Conservation (phyloP, 1,140 invertebrate genomes). For the Drosophila baimaii region DNA sequence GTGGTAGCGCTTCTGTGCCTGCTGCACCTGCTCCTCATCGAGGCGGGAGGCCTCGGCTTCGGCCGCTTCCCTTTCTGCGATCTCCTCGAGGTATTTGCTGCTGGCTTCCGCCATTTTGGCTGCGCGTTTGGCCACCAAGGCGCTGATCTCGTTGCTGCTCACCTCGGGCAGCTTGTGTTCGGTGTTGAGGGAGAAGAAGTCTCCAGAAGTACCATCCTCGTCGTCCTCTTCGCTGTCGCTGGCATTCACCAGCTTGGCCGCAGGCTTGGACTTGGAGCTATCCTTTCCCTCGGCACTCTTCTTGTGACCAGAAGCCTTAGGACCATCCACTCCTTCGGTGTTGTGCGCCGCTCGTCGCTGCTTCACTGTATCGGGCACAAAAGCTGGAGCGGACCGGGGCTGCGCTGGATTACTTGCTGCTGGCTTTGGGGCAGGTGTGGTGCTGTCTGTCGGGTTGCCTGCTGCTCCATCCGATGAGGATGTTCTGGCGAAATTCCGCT, state of each 20-base stretch:
- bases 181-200: constrained; percentile 86
- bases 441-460: neutral
- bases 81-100: constrained; percentile 54
- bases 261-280: constrained; percentile 5
- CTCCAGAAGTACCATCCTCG: constrained; percentile 61
- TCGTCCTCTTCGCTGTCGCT: constrained; percentile 84
- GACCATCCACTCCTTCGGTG: constrained; percentile 68
- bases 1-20: constrained; percentile 66
- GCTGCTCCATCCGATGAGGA: constrained; percentile 12
- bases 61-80: constrained; percentile 19
- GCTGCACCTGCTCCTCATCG: constrained; percentile 40
- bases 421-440: neutral
- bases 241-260: constrained; percentile 59
- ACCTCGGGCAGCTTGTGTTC: constrained; percentile 77
- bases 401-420: neutral
- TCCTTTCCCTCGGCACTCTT: neutral
- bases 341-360: constrained; percentile 70
- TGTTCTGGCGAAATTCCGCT: constrained; percentile 70
- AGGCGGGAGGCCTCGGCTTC: constrained; percentile 27
- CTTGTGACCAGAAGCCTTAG: constrained; percentile 30
- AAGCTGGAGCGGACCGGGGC: constrained; percentile 26
- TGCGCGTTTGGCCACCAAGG: constrained; percentile 75
- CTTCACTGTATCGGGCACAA: constrained; percentile 78
- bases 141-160: constrained; percentile 74
- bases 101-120: constrained; percentile 71